Evolutionary conservation across 1,140 invertebrate genomes (phyloP), one percentile per base, ranked within the genome.

Genomic region (Rhopalosiphum padi): DNA sequence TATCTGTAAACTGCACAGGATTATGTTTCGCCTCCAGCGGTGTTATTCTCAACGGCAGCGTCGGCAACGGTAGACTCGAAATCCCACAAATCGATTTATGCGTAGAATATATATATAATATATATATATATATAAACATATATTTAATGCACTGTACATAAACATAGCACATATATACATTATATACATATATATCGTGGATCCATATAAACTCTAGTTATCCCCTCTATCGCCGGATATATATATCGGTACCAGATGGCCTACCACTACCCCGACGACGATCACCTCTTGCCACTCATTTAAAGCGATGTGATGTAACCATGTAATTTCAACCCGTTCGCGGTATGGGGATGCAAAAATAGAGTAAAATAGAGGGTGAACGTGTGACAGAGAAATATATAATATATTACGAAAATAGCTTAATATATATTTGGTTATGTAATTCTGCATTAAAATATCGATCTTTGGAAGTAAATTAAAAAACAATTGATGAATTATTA

Each of bases 1-100:
- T 93, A 93, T 93, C 91, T 53, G 91, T 86, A 93, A 93, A 93
- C 91, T 93, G 91, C 91, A 86, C 91, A 35, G 82, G 91, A 93
- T 93, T 93, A 93, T 93, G 82, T 93, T 93, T 86, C 82, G 77
- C 82, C 51, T 41, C 48, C 82, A 51, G 68, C 68, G 15, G 37
- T 60, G 53, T 60, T 68, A 60, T 55, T 90, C 89, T 90, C 89
- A 41, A 15, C 48, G 35, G 46, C 48, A 35, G 30, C 88, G 48
- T n/a, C 48, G 35, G 87, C 87, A 46, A 46, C 41, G 68, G 91
- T 46, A 37, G 83, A 92, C 83, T 92, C 77, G 8, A 93, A 93
- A 93, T 83, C 48, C 91, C 48, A 53, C 91, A 86, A 93, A 93
- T 93, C 91, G 91, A 93, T 92, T 83, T 92, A 92, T n/a, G 46